These are phyloP conservation scores for Nysson spinosus DNA, from an alignment of 2,888 invertebrate genomes.

Conservation along the genomic window DNA sequence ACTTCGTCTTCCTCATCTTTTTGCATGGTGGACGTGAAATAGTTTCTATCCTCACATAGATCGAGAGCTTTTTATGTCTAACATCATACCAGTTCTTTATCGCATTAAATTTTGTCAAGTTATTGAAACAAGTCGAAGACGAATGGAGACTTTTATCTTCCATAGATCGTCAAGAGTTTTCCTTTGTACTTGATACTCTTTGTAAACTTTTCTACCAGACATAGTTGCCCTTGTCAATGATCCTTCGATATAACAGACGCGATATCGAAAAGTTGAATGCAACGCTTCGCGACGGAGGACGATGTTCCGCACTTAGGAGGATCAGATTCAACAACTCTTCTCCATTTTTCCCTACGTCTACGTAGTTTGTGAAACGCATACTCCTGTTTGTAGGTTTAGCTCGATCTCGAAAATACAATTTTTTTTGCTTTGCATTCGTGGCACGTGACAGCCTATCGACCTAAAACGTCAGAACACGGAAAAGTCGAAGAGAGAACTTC, in stretches of 20 bases:
- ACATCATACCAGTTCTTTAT: too few species aligned
- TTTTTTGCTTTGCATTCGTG: slow-evolving; percentile 1
- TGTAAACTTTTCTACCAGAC: too few species aligned
- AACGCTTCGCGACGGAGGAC: slow-evolving; percentile 8
- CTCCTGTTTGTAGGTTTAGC: neutral
- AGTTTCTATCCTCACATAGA: too few species aligned
- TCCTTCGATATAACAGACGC: slow-evolving; percentile 3
- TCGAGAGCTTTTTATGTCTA: too few species aligned
- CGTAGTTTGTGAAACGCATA: slow-evolving; percentile 8
- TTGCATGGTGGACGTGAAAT: too few species aligned
- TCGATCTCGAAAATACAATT: slow-evolving; percentile 3
- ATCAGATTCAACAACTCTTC: slow-evolving; percentile 3
- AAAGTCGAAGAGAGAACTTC: slow-evolving; percentile 25
- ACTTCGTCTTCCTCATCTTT: too few species aligned
- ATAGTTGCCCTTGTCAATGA: neutral
- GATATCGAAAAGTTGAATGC: slow-evolving; percentile 9
- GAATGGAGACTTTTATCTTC: neutral
- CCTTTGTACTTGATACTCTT: neutral
- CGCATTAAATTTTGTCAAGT: neutral
- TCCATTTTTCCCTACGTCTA: neutral
- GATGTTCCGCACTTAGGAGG: slow-evolving; percentile 14
- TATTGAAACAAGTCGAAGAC: neutral
- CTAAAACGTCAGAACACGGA: slow-evolving; percentile 29
- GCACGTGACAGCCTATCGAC: slow-evolving; percentile 28
- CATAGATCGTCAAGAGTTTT: neutral